Base-by-base conservation (phyloP, 37 sponge, comb jelly and placozoan genomes). In the Corticium candelabrum region DNA sequence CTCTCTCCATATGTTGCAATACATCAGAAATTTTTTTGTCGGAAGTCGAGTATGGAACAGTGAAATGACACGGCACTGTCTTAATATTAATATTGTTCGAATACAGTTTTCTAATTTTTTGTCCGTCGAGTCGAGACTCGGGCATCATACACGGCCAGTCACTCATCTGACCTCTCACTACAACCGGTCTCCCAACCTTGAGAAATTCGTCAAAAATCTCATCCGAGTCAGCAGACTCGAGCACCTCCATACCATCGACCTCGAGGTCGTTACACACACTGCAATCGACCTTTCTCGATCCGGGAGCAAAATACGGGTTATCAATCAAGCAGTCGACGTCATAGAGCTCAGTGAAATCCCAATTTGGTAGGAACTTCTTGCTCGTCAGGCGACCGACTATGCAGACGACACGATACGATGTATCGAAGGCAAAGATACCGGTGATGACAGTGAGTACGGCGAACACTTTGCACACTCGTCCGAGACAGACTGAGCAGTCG, bases 381-480 rank as follows among this genome's bases (percentile, higher is more conserved):
- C 15, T 50, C 21, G 15, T 21, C 62, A 50, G 62, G 21, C 62
- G 62, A 50, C 62, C 62, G 62, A 50, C 62, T 11, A 50, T 50
- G 62, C 62, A 50, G 62, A 50, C 62, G 62, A 50, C 15, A 50
- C 62, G 62, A 50, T 50, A 50, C 15, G 62, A 27, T 50, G 62
- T 11, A 50, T 50, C 62, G 62, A 50, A 50, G 62, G 21, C 15
- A 50, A 50, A 21, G 21, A 50, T 50, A 27, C 62, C 62, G 62
- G 21, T 50, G 15, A 50, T 11, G 21, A 21, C 62, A 21, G 62
- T 21, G 62, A 50, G 62, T 41, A 39, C 27, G 40, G 41, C 34
- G 21, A 78, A 78, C 30, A 37, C 68, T 68, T 32, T 79, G 39
- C 36, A n/a, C n/a, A n/a, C n/a, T n/a, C n/a, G n/a, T n/a, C n/a